These are phyloP conservation scores for Rhabdomys dilectus DNA, from an alignment of 2,113 vertebrate species.

Conservation along the genomic window DNA sequence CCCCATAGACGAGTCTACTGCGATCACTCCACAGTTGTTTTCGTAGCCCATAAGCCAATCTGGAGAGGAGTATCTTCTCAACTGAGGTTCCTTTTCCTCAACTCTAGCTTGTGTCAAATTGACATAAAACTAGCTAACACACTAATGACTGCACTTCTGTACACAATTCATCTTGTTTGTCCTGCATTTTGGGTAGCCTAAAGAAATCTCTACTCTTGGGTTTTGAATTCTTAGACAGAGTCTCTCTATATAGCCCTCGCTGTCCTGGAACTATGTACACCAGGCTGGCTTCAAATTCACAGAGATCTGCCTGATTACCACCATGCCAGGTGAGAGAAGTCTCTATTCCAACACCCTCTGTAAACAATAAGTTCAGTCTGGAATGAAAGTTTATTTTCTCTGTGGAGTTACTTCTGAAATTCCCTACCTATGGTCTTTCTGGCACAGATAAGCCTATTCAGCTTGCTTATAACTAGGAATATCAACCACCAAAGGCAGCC, in stretches of 20 bases:
- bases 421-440: slow-evolving; percentile 8
- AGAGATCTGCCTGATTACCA: background rate
- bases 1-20: no score
- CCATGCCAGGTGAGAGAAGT: background rate
- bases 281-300: background rate
- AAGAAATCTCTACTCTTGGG: background rate
- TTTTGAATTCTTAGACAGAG: background rate
- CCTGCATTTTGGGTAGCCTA: no score
- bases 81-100: no score
- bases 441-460: slow-evolving; percentile 46
- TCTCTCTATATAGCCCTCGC: background rate
- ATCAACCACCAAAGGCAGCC: slow-evolving; percentile 14
- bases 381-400: slow-evolving; percentile 37
- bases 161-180: no score
- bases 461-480: slow-evolving; percentile 45
- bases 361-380: background rate
- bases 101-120: no score
- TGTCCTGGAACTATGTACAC: background rate
- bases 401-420: slow-evolving; percentile 37
- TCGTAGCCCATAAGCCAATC: no score
- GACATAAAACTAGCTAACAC: no score
- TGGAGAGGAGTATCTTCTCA: no score
- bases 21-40: no score
- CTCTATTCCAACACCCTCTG: background rate
- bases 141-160: no score